Conservation (phyloP, 2,797 vertebrate genomes). For the Dendrocincla fuliginosa region DNA sequence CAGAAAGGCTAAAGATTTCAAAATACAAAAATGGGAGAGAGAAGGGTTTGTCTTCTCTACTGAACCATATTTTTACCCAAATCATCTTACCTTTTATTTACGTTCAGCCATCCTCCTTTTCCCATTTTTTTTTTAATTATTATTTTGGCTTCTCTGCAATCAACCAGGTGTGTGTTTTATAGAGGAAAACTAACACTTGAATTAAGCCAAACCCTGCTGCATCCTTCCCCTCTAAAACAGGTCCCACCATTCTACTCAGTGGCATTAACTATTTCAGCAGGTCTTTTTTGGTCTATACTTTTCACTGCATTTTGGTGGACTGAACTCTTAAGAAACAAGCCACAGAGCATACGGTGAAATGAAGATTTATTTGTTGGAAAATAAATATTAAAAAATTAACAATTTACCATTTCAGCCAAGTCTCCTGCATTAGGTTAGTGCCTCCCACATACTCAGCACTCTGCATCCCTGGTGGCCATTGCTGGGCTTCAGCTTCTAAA, state of each 20-base stretch:
- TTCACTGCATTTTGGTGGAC: not conserved
- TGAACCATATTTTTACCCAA: not conserved
- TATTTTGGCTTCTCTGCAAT: not conserved
- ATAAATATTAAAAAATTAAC: slow-evolving; percentile 59
- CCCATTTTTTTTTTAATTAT: too few relatives aligned
- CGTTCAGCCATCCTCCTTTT: not conserved
- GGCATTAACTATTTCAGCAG: not conserved
- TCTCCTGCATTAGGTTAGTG: not conserved
- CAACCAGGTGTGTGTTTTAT: not conserved
- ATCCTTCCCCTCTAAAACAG: not conserved
- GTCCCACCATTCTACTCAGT: not conserved
- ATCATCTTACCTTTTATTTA: not conserved
- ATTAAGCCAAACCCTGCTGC: not conserved
- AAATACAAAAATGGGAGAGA: not conserved
- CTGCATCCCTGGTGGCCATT: not conserved
- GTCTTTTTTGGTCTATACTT: not conserved
- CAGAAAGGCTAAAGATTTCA: not conserved
- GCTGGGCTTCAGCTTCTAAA: not conserved
- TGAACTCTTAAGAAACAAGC: slow-evolving; percentile 28
- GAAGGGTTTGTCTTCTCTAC: not conserved
- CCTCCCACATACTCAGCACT: not conserved
- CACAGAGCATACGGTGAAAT: slow-evolving; percentile 34
- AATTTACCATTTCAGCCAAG: not conserved
- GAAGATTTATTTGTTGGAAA: slow-evolving; percentile 66
- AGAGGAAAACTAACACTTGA: not conserved